Percentiles rank a stretch among this genome's conserved stretches.
phyloP scores from a whole-genome alignment of 2,113 vertebrate species.

The Macroglossus sobrinus region DNA sequence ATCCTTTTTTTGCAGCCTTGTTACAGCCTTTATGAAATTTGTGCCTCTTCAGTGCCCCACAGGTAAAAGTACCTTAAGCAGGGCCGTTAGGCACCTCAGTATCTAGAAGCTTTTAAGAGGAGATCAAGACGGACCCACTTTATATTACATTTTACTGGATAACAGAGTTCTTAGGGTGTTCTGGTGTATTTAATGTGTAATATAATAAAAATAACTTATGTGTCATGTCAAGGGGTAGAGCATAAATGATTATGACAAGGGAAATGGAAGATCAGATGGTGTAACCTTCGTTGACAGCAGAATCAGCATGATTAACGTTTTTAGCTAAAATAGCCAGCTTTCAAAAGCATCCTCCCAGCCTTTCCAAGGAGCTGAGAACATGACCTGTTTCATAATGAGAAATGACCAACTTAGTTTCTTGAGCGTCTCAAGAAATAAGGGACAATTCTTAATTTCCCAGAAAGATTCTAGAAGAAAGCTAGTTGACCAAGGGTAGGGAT shows the following conservation, averaged over 20 bases:
- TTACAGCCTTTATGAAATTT: background rate
- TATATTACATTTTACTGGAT: conserved; percentile 32
- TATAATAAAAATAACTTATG: conserved; percentile 68
- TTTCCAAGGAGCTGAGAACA: conserved; percentile 46
- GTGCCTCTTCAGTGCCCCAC: background rate
- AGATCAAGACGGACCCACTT: background rate
- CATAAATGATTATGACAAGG: conserved; percentile 71
- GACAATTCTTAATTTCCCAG: conserved; percentile 24
- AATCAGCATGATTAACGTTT: conserved; percentile 61
- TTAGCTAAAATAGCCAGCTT: conserved; percentile 61
- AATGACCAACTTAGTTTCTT: conserved; percentile 33
- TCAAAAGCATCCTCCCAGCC: conserved; percentile 37
- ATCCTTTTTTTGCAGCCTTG: background rate
- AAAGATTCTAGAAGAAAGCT: background rate
- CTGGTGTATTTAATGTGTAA: conserved; percentile 64
- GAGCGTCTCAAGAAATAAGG: conserved; percentile 16
- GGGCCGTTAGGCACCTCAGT: background rate
- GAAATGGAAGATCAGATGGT: conserved; percentile 67
- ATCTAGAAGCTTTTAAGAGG: background rate
- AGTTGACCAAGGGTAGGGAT: background rate
- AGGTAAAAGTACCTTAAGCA: background rate
- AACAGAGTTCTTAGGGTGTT: conserved; percentile 54
- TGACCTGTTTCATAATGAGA: conserved; percentile 60
- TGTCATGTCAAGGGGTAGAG: conserved; percentile 53
- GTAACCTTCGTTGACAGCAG: conserved; percentile 55